Conservation (phyloP, 2,113 vertebrate genomes). For the Tragulus kanchil region DNA sequence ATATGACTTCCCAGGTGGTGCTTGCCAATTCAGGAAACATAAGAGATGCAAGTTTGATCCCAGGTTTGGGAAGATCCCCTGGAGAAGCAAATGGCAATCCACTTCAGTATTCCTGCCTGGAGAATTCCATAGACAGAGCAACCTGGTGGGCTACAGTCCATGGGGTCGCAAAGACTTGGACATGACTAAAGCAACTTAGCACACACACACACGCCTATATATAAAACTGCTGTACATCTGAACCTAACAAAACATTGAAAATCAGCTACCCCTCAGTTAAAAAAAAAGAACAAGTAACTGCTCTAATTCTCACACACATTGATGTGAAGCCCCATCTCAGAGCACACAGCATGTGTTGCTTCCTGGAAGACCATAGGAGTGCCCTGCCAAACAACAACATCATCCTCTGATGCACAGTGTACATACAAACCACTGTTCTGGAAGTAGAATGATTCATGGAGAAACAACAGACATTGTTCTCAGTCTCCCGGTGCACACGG, state of each 20-base stretch:
- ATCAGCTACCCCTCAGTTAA: not conserved
- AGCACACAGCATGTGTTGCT: not conserved
- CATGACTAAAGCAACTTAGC: too few relatives aligned
- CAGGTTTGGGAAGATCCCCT: too few relatives aligned
- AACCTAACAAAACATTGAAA: not conserved
- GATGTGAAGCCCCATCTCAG: not conserved
- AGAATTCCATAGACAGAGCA: too few relatives aligned
- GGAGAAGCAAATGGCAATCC: too few relatives aligned
- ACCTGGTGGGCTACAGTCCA: too few relatives aligned
- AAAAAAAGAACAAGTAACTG: not conserved
- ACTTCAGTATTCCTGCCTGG: too few relatives aligned
- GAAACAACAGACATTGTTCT: not conserved
- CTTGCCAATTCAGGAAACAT: too few relatives aligned
- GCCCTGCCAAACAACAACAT: not conserved
- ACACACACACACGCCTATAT: too few relatives aligned
- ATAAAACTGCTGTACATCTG: not conserved
- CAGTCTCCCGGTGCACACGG: not conserved
- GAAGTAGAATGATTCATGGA: not conserved
- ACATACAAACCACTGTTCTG: not conserved
- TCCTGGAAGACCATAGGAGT: not conserved
- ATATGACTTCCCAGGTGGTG: too few relatives aligned
- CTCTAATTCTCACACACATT: not conserved
- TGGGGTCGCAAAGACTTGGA: too few relatives aligned
- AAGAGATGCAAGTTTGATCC: too few relatives aligned
- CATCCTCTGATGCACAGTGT: fast-evolving